phyloP scores from a whole-genome alignment of 2,113 vertebrate genomes.

The Limnothrissa miodon region DNA sequence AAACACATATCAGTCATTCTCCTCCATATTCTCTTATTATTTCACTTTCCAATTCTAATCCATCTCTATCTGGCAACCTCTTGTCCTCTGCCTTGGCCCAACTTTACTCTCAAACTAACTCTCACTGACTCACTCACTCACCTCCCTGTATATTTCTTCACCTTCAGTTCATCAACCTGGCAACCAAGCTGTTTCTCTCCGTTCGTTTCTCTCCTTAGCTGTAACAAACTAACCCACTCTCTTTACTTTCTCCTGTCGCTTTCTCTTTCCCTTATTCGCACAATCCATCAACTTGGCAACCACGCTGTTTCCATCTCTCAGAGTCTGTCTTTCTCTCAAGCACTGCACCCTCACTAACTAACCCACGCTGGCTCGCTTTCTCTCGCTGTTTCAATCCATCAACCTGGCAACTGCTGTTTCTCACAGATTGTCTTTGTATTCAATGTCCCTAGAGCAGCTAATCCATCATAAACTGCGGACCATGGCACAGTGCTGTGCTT shows the following conservation, averaged over 20 bases:
- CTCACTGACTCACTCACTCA: neutral
- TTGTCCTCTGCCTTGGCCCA: neutral
- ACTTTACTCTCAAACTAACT: neutral
- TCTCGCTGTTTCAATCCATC: neutral
- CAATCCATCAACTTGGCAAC: neutral
- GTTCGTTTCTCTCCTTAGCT: neutral
- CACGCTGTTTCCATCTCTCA: neutral
- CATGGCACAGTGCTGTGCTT: neutral
- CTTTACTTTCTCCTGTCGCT: neutral
- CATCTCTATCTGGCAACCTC: neutral
- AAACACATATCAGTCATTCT: neutral
- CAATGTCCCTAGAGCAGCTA: neutral
- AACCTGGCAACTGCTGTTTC: neutral
- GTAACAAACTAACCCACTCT: neutral
- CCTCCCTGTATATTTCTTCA: neutral
- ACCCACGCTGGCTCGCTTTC: neutral
- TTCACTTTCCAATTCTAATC: neutral
- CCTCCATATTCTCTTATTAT: neutral
- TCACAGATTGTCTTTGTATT: neutral
- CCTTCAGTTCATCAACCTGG: neutral
- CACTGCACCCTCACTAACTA: conserved; percentile 6
- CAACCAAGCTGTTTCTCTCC: neutral
- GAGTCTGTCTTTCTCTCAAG: neutral
- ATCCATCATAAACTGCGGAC: neutral
- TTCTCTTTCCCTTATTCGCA: neutral